Evolutionary conservation across 2,888 invertebrate genomes (phyloP), one percentile per base, ranked within the genome.

Genomic region (Crematogaster levior): DNA sequence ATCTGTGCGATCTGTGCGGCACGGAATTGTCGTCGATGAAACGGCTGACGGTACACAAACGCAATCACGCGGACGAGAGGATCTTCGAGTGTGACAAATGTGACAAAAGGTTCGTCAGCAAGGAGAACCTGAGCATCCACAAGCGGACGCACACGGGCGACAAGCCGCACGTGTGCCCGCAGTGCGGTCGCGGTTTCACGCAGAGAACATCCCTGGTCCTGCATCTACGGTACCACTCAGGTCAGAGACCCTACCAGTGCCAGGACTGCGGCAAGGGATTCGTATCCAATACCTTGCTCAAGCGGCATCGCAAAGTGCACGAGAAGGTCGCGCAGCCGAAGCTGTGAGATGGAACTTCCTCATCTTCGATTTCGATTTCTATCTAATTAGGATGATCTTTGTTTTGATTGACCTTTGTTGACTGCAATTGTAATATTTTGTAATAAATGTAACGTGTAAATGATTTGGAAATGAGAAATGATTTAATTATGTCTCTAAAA

Each of bases 101-200:
- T 84, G 88, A 85, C 0, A 93, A 92, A 46, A 84, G 63, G 43
- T 93, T 94, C 68, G 81, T 84, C 7, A 90, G 91, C n/a, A 90
- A 86, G 24, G 92, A 92, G 40, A 90, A 91, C 53, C 83, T 94
- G 0, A 90, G 84, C 24, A 87, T 93, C 21, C 93, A 93, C 81
- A 88, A 88, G n/a, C 87, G 94, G 0, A 91, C 85, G 48, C 93
- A 93, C 81, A 93, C 93, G 0, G 93, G 93, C 0, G 93, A 93
- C n/a, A 92, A 91, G 74, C 93, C 93, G 2, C 89, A 94, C 68
- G 83, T 87, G n/a, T 94, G 94, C 60, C 81, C 88, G 43, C 88
- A 91, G n/a, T 94, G 94, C 79, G 92, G 92, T n/a, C 91, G 92
- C 82, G 85, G 91, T 43, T 94, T 94, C 83, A 87, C 94, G 0